Evolutionary conservation across 2,113 vertebrate genomes (phyloP).

Genomic region (Speoplatyrhinus poulsoni): DNA sequence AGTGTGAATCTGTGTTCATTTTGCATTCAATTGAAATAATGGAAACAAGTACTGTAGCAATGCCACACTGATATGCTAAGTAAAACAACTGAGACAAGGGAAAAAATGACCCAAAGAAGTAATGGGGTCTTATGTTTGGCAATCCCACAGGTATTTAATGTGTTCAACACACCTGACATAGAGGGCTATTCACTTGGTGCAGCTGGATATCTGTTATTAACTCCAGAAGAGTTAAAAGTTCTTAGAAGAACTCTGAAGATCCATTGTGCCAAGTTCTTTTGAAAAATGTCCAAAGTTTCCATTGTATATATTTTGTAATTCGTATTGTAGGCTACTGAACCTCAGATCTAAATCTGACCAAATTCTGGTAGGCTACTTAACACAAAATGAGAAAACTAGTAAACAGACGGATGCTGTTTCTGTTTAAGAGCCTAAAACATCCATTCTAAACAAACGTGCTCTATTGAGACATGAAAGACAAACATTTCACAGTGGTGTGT

Average conservation of each 20-base stretch:
- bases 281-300: no score
- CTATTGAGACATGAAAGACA: slow-evolving; percentile 42
- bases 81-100: neutral
- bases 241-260: neutral
- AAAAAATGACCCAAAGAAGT: neutral
- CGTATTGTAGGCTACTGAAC: no score
- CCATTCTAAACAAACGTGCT: slow-evolving; percentile 62
- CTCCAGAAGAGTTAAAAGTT: neutral
- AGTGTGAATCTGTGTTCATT: neutral
- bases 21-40: neutral
- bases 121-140: neutral
- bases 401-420: slow-evolving; percentile 32
- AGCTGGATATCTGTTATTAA: neutral
- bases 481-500: slow-evolving; percentile 48
- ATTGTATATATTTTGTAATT: no score
- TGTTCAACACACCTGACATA: no score
- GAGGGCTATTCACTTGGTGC: no score
- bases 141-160: neutral
- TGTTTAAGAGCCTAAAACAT: slow-evolving; percentile 57
- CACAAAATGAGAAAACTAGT: slow-evolving; percentile 27
- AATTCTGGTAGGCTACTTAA: neutral
- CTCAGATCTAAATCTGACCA: neutral
- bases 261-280: no score
- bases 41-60: neutral
- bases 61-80: neutral